These are phyloP conservation scores for Pollachius pollachius DNA, from an alignment of 2,113 vertebrate genomes.

Conservation along the genomic window DNA sequence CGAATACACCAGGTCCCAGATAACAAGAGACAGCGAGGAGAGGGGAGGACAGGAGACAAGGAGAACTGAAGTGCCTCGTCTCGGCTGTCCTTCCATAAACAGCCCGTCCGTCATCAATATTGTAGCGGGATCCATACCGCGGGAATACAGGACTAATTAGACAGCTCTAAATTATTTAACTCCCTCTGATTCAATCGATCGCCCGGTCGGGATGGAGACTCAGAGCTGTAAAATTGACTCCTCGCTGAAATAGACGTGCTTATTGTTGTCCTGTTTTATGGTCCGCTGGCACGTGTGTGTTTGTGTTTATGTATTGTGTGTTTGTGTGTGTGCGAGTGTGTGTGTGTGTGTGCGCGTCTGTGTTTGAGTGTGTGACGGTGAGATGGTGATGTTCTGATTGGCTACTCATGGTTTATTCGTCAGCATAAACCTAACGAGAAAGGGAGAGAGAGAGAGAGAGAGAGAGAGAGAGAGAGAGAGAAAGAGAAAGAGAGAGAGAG, in stretches of 20 bases:
- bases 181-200: constrained; percentile 99
- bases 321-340: not conserved
- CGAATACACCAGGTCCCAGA: not conserved
- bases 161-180: constrained; percentile 99
- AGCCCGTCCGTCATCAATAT: constrained; percentile 93
- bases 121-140: constrained; percentile 93
- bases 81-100: constrained; percentile 69
- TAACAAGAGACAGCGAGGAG: not conserved
- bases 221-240: constrained; percentile 97
- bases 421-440: too few relatives aligned
- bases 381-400: constrained; percentile 47
- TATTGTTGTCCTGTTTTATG: constrained; percentile 66
- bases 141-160: constrained; percentile 99
- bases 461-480: too few relatives aligned
- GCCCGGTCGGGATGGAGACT: constrained; percentile 86
- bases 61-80: constrained; percentile 24
- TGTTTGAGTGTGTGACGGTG: constrained; percentile 39
- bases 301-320: constrained; percentile 40
- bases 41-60: constrained; percentile 18
- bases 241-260: constrained; percentile 82
- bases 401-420: too few relatives aligned
- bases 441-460: too few relatives aligned
- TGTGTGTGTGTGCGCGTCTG: constrained; percentile 35
- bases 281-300: constrained; percentile 23
- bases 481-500: not conserved